Evolutionary conservation across 1,140 invertebrate species (phyloP), one percentile per base, ranked within the genome.

Genomic region (Frieseomelitta varia): DNA sequence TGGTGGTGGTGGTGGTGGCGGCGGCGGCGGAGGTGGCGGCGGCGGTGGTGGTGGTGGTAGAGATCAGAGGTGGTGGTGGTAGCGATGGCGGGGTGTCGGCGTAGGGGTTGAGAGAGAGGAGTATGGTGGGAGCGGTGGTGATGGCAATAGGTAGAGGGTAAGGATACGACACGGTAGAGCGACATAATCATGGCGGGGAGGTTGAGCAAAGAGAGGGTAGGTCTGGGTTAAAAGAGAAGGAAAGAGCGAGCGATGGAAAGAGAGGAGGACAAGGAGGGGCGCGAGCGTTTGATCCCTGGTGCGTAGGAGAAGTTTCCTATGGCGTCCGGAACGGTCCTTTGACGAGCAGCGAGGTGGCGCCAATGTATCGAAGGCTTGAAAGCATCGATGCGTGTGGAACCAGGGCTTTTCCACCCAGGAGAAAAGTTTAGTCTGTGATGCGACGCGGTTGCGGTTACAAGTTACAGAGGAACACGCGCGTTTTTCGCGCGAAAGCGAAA

Each of bases 271-370:
- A 34, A 51, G 19, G 71, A 27, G 58, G 69, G 39, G 17, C 14
- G 69, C 15, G 30, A 58, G 19, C 68, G 69, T 61, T 73, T 63
- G 69, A 73, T 81, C 79, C 39, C 39, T 69, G 55, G 51, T 80
- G 82, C 69, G 82, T 79, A 84, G 69, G 67, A 72, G 81, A 73
- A 47, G 24, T 69, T 79, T 69, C 17, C 51, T 19, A 55, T 61
- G 55, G 53, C n/a, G 56, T 63, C 39, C 79, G 76, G 30, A 80
- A 80, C 8, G 11, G 69, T 89, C 79, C 84, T 89, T 88, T 74
- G 53, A 17, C 63, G 79, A 55, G 73, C 80, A 69, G 75, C 91
- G 90, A 94, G 92, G 93, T 94, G 93, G 93, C 93, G 93, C 92
- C 91, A 94, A 92, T 83, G 92, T 90, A 81, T 91, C 88, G 87